Evolutionary conservation across 2,888 invertebrate species (phyloP).

Genomic region (Frankliniella intonsa): DNA sequence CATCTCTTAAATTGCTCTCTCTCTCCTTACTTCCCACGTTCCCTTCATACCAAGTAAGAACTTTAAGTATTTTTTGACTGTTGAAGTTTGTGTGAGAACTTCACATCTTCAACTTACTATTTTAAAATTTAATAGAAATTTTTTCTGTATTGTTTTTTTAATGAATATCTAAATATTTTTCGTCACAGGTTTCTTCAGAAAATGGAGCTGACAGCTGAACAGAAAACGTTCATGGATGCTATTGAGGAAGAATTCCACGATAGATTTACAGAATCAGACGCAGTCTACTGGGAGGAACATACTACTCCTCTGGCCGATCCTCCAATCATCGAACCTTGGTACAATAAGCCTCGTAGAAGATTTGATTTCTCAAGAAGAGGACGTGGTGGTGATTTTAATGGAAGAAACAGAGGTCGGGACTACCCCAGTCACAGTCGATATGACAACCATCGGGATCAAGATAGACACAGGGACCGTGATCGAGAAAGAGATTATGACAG

Average conservation of each 20-base stretch:
- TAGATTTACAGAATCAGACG: background rate
- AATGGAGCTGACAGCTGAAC: background rate
- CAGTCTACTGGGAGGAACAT: background rate
- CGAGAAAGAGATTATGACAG: background rate
- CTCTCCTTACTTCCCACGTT: no score
- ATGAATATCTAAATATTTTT: background rate
- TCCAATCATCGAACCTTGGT: background rate
- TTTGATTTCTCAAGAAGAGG: constrained; percentile 4
- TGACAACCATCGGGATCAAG: background rate
- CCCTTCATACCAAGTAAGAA: no score
- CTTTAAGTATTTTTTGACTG: background rate
- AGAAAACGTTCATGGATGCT: constrained; percentile 49
- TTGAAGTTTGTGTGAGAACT: background rate
- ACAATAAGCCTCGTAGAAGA: background rate
- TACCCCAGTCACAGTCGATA: background rate
- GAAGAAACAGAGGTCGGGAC: background rate
- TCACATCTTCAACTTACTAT: background rate
- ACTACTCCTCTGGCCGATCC: background rate
- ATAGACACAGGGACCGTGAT: background rate
- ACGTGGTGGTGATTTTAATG: background rate
- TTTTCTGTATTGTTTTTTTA: background rate
- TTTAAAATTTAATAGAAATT: background rate
- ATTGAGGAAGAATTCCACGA: constrained; percentile 48
- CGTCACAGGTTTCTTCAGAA: background rate
- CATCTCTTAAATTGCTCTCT: no score